Conservation (phyloP, 2,888 invertebrate genomes). For the Caradrina clavipalpis region DNA sequence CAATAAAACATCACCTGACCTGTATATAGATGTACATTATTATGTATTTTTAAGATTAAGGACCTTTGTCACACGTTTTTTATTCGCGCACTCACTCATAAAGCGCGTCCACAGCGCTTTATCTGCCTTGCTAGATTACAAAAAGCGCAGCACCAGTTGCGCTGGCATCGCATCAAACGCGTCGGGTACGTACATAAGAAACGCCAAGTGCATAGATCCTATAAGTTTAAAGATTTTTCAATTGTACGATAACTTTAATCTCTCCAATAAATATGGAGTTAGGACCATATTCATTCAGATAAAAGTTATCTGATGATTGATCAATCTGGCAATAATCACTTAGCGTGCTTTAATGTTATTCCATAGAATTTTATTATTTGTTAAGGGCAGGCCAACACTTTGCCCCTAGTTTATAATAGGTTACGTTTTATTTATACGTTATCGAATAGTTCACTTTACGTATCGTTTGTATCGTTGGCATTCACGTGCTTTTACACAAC, state of each 20-base stretch:
- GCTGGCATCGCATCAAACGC: too few species aligned
- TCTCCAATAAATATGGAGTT: neutral
- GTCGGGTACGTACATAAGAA: too few species aligned
- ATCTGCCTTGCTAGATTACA: too few species aligned
- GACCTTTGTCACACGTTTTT: too few species aligned
- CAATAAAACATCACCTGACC: constrained; percentile 14
- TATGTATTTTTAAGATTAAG: too few species aligned
- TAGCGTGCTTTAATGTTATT: constrained; percentile 43
- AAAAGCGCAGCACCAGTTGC: too few species aligned
- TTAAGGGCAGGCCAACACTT: constrained; percentile 27
- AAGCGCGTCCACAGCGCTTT: too few species aligned
- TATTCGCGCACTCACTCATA: too few species aligned
- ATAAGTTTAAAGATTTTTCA: constrained; percentile 12
- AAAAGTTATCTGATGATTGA: neutral
- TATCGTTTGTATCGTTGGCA: constrained; percentile 59
- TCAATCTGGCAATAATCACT: constrained; percentile 21
- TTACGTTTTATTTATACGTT: constrained; percentile 31
- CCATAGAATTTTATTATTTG: constrained; percentile 33
- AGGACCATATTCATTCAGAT: constrained; percentile 1
- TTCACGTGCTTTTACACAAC: constrained; percentile 64
- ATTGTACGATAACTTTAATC: neutral
- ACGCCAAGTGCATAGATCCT: too few species aligned
- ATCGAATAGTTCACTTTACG: constrained; percentile 45
- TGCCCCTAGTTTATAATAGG: constrained; percentile 16
- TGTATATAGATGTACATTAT: constrained; percentile 38